A percentile compares a stretch with the other conserved stretches of the same genome.
phyloP scores from a whole-genome alignment of 2,113 vertebrate species.

The Crotalus helleri region DNA sequence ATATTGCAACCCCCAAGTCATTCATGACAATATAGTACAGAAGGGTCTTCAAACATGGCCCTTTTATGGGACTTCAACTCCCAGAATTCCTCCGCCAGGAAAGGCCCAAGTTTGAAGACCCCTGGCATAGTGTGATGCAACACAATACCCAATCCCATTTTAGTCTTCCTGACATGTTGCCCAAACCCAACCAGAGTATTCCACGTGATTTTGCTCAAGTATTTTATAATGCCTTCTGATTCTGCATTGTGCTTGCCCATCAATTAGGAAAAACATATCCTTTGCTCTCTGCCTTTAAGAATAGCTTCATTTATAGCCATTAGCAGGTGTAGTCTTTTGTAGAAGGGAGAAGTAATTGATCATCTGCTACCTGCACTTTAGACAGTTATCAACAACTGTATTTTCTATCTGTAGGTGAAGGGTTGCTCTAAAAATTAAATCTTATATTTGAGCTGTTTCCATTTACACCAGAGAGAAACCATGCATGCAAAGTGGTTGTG shows the following conservation, averaged over 20 bases:
- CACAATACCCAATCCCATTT: neutral
- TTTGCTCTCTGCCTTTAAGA: neutral
- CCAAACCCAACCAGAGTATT: rapidly evolving
- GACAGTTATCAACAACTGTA: neutral
- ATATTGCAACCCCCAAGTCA: neutral
- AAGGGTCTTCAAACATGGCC: no score
- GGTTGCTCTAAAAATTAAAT: neutral
- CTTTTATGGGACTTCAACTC: no score
- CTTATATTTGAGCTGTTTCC: neutral
- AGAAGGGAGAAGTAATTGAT: neutral
- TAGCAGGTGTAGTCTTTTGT: neutral
- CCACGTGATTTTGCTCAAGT: constrained; percentile 11
- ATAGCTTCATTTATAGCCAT: neutral
- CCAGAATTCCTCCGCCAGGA: no score
- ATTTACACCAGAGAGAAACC: neutral
- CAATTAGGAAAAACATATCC: neutral
- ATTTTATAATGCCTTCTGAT: neutral
- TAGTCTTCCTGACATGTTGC: neutral
- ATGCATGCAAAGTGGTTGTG: neutral
- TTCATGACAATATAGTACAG: neutral
- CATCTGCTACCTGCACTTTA: neutral
- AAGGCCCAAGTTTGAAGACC: no score
- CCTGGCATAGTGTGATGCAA: neutral
- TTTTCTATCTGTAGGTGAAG: neutral
- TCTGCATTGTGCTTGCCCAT: neutral